phyloP scores from a whole-genome alignment of 92 coral and sea anemone species.

The Galaxea fascicularis region DNA sequence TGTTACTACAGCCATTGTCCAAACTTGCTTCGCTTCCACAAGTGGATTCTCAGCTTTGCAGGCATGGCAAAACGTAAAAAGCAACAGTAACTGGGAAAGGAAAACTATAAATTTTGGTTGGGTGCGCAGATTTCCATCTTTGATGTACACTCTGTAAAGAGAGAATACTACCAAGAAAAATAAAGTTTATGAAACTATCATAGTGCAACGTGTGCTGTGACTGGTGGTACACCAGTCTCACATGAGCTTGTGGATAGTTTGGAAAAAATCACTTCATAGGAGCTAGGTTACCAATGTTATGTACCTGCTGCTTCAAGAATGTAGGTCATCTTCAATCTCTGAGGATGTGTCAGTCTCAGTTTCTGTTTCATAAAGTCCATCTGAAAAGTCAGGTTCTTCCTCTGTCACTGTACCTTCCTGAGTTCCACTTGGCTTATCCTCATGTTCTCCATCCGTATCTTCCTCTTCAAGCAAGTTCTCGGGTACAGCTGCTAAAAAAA shows the following conservation, averaged over 20 bases:
- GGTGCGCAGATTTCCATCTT: conserved; percentile 56
- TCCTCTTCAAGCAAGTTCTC: too few relatives aligned
- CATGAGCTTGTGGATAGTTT: too few relatives aligned
- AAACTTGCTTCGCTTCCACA: too few relatives aligned
- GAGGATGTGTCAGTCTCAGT: conserved; percentile 46
- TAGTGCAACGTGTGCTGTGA: too few relatives aligned
- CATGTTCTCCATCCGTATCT: too few relatives aligned
- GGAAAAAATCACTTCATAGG: too few relatives aligned
- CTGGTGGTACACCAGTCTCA: too few relatives aligned
- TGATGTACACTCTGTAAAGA: conserved; percentile 37
- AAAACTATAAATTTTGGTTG: conserved; percentile 73
- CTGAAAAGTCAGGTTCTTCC: conserved; percentile 56
- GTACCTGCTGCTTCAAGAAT: conserved; percentile 9
- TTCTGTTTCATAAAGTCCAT: conserved; percentile 39
- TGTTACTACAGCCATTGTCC: conserved; percentile 70
- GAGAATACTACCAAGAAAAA: neutral
- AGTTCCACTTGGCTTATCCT: conserved; percentile 35
- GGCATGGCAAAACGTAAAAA: conserved; percentile 70
- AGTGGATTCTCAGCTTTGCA: too few relatives aligned
- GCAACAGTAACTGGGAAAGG: conserved; percentile 66
- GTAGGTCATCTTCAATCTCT: conserved; percentile 28
- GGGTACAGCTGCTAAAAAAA: too few relatives aligned
- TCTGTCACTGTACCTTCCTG: too few relatives aligned
- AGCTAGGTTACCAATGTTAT: neutral
- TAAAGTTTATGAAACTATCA: too few relatives aligned